Evolutionary conservation across 1,140 invertebrate genomes (phyloP).

Genomic region (Asbolus verrucosus): DNA sequence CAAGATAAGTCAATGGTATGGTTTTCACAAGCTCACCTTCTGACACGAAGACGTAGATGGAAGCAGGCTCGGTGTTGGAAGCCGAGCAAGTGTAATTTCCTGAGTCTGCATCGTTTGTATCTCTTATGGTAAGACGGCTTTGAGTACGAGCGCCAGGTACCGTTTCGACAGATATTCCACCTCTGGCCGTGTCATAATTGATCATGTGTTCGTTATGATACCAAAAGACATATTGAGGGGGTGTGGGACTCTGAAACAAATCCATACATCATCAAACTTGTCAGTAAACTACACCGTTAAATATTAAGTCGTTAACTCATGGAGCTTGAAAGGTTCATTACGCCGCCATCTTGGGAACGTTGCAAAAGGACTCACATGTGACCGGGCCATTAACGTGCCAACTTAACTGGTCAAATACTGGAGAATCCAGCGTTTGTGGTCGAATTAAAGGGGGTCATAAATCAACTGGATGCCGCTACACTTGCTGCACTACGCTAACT

Average conservation of each 20-base stretch:
- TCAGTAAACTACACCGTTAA: not conserved
- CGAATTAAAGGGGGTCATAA: conserved; percentile 33
- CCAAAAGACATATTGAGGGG: conserved; percentile 92
- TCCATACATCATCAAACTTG: not conserved
- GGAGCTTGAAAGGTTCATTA: not conserved
- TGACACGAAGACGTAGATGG: conserved; percentile 90
- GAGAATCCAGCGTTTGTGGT: conserved; percentile 31
- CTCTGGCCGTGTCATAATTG: conserved; percentile 88
- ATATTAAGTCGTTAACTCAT: too few relatives aligned
- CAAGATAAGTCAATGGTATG: too few relatives aligned
- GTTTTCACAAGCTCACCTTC: conserved; percentile 82
- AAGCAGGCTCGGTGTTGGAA: conserved; percentile 89
- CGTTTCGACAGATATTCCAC: conserved; percentile 87
- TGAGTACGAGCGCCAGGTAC: conserved; percentile 86
- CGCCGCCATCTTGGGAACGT: not conserved
- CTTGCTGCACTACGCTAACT: conserved; percentile 22
- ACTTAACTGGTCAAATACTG: conserved; percentile 26
- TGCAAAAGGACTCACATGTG: conserved; percentile 25
- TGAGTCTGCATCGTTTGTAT: conserved; percentile 86
- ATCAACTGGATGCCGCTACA: conserved; percentile 23
- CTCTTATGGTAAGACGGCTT: conserved; percentile 83
- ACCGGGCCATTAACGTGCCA: conserved; percentile 36
- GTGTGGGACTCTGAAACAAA: conserved; percentile 82
- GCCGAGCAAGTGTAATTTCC: conserved; percentile 93
- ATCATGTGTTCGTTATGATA: conserved; percentile 93